These are phyloP conservation scores for Drosophila kuntzei DNA, from an alignment of 2,888 invertebrate genomes.

Conservation along the genomic window DNA sequence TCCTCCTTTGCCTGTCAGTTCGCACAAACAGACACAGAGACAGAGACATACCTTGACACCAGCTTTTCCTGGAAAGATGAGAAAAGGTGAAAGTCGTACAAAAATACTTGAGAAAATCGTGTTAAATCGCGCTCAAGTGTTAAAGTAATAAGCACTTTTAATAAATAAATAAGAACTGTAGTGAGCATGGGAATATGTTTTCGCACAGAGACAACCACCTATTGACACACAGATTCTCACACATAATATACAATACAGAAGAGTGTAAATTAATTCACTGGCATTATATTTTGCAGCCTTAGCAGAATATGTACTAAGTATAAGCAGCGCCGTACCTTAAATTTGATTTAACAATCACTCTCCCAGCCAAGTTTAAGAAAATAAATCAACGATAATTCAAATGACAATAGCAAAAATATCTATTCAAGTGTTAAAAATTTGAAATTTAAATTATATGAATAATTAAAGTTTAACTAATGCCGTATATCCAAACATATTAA, in stretches of 20 bases:
- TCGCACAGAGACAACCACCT: conserved; percentile 3
- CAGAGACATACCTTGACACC: conserved; percentile 52
- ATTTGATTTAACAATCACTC: too few species aligned
- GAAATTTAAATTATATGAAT: too few species aligned
- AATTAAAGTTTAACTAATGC: too few species aligned
- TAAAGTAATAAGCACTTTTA: conserved; percentile 81
- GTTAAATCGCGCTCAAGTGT: conserved; percentile 82
- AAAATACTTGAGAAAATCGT: conserved; percentile 81
- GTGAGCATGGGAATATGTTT: conserved; percentile 5
- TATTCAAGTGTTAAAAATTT: too few species aligned
- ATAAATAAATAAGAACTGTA: conserved; percentile 74
- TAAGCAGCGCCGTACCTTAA: too few species aligned
- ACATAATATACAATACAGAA: neutral
- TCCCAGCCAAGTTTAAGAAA: too few species aligned
- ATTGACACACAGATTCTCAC: conserved; percentile 16
- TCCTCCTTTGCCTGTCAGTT: neutral
- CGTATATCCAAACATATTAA: too few species aligned
- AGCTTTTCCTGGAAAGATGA: conserved; percentile 41
- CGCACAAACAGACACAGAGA: conserved; percentile 11
- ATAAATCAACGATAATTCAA: too few species aligned
- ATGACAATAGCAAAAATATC: too few species aligned
- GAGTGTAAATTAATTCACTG: neutral
- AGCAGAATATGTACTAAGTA: neutral
- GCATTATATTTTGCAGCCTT: neutral
- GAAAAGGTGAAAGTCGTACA: conserved; percentile 57